Evolutionary conservation across 1,140 invertebrate species (phyloP), one percentile per base, ranked within the genome.

Genomic region (Capitella teleta): DNA sequence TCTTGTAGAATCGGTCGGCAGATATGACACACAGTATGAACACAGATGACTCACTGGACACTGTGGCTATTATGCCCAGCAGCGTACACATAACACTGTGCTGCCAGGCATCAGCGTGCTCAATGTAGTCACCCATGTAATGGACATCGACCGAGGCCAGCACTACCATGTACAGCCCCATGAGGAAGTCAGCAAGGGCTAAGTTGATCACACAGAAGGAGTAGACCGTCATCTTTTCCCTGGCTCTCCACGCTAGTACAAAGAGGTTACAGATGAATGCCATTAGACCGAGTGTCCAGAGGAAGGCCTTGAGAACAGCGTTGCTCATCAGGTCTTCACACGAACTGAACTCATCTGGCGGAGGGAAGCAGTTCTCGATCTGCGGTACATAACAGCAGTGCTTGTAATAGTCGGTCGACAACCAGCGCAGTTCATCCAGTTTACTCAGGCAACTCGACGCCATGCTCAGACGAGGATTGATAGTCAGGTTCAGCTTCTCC

Each of bases 261-360:
- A 81, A 61, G 3, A 78, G 47, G 61, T 83, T 83, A 24, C 80
- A 81, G 26, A 74, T 65, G 28, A 78, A 75, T 4, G 80, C 80
- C 14, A 80, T 62, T 5, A 75, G 57, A 8, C 79, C 81, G 67
- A 83, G 77, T 12, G 81, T 68, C 82, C 82, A 83, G 40, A 83
- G 79, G 52, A 77, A 74, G 8, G 74, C 58, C 6, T 76, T 55
- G 2, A 79, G 66, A 1, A 78, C 62, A 30, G 70, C 59, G 59
- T 78, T 78, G 19, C 74, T 75, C 76, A 79, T 77, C 30, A 79
- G 67, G 52, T 79, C 77, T 47, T 77, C 74, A 53, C 78, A 79
- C 0, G 76, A 77, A 1, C 75, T 77, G 52, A 79, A 78, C 54
- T 78, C 76, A 54, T 79, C 76, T 0, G 72, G 61, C 19, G 63